Base-by-base conservation (phyloP, 2,113 vertebrate genomes). In the Verasper variegatus region DNA sequence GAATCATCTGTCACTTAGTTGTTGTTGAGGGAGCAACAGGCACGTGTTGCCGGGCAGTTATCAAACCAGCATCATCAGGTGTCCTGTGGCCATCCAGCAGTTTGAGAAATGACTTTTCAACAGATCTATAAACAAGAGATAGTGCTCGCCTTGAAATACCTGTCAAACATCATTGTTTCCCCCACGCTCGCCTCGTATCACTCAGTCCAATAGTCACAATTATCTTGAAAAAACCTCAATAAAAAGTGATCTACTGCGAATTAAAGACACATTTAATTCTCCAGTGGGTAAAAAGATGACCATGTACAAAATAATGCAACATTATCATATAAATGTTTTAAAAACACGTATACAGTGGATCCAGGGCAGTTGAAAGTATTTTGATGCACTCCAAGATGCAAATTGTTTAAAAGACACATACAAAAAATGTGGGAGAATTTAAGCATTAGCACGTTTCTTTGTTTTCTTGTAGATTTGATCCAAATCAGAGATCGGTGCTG, bases 21-120 rank as follows among this genome's bases (percentile, higher is more conserved):
- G 59, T 52, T 81, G 51, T 20, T 9, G 47, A 70, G 66, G 31
- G 5, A 37, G 67, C 42, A 68, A 64, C 20, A 0, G 49, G 55
- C 15, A 60, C 4, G 1, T 73, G 86, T 86, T 91, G 72, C 88
- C 57, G 42, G 71, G 78, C 66, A 80, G 37, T 80, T 80, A 80
- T 89, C 65, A 82, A 76, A 59, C 35, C n/a, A 51, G 23, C 52
- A 65, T 71, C 23, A 70, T 45, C 23, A 68, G 40, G 24, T 37
- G 26, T 55, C 56, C 4, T 80, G 55, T 42, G 57, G 73, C 60
- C 42, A 57, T 74, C 42, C 15, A 55, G 56, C 20, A 49, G 45
- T 78, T 58, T 71, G 26, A 76, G 42, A 82, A 84, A 82, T 82
- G 0, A 71, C 55, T 54, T 73, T 74, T 42, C 64, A 73, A 77